Evolutionary conservation across 1,140 invertebrate genomes (phyloP), one percentile per base, ranked within the genome.

Genomic region (Lepidurus apus): DNA sequence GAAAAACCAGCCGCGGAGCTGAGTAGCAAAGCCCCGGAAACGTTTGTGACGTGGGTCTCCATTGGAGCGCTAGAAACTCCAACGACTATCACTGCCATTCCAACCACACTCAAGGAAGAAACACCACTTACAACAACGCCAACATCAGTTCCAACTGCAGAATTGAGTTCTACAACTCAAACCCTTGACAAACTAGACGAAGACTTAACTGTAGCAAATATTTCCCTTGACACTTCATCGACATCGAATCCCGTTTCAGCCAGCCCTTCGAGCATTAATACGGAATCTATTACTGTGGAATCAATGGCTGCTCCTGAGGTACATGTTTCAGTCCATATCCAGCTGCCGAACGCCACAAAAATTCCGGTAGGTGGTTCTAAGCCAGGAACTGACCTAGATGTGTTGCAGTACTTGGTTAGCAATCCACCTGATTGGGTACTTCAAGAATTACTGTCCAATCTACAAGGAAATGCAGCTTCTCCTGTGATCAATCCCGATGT

Each of bases 361-460:
- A n/a, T 10, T 80, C 8, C 73, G 7, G 53, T 43, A 24, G 74
- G 53, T 42, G 53, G 34, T 43, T 43, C 43, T 9, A 26, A 77
- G 13, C 44, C 78, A n/a, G 45, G 45, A n/a, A 42, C 43, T 24
- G 74, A 74, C 17, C 42, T 74, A 17, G 73, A 74, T 13, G 26
- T 80, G 10, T 76, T 80, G 7, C 75, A 77, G 21, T 80, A 79
- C 42, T 45, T 80, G 42, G 79, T 80, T n/a, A 73, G 45, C 44
- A 80, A 80, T 45, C 79, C 79, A 43, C 79, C 79, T n/a, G 73
- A 79, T n/a, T 80, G 79, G 79, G 76, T 80, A 21, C 34, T 80
- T 21, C 76, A 80, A 17, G 79, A 80, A 47, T 42, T 77, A 47
- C 47, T 77, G 17, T 77, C 76, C 17, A 47, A 77, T 45, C 21